Evolutionary conservation across 2,113 vertebrate species (phyloP).

Genomic region (Sphaerodactylus townsendi): DNA sequence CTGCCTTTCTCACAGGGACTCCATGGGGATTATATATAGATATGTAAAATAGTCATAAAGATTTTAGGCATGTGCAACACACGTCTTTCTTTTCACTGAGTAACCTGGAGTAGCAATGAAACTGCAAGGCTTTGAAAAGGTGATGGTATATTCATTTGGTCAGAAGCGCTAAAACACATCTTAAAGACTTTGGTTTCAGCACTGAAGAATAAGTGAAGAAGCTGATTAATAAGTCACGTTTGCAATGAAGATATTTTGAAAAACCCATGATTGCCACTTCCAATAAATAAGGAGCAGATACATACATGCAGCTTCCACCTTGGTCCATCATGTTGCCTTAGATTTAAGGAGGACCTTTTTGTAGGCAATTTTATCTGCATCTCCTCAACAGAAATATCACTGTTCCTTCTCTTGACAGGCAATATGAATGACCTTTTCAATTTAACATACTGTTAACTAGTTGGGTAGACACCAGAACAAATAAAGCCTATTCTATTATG

Average conservation of each 20-base stretch:
- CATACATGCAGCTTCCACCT: not conserved
- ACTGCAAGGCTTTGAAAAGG: constrained; percentile 27
- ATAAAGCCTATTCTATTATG: not conserved
- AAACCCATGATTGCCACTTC: not conserved
- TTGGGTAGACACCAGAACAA: constrained; percentile 9
- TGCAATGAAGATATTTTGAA: not conserved
- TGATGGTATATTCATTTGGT: constrained; percentile 50
- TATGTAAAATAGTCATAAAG: not conserved
- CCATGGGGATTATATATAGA: no score
- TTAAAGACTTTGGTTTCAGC: not conserved
- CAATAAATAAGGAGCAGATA: not conserved
- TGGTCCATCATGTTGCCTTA: not conserved
- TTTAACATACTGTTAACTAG: constrained; percentile 17
- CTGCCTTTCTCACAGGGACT: no score
- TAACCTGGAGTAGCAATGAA: not conserved
- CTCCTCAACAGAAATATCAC: not conserved
- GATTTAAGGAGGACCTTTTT: not conserved
- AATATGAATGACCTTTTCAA: not conserved
- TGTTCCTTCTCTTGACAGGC: not conserved
- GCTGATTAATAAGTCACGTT: not conserved
- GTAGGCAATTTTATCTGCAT: not conserved
- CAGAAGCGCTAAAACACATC: not conserved
- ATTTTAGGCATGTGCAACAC: not conserved
- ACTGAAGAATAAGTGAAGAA: not conserved
- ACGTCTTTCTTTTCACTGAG: not conserved